Evolutionary conservation across 2,888 invertebrate genomes (phyloP).

Genomic region (Reticulitermes lucifugus): DNA sequence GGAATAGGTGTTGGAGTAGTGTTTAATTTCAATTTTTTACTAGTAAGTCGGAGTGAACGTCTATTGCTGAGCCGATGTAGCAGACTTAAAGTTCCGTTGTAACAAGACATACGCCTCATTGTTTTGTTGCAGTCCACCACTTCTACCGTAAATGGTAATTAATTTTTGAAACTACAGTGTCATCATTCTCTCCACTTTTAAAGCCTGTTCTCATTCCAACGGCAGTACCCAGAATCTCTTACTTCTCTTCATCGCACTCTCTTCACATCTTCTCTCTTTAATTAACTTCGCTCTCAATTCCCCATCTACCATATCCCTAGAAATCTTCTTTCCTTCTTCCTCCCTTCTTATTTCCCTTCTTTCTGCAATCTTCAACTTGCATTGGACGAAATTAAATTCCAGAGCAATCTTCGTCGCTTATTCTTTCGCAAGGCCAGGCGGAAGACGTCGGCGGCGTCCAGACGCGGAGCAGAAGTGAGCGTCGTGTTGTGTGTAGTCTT

Average conservation of each 20-base stretch:
- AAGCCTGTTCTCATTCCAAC: background rate
- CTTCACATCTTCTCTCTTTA: constrained; percentile 14
- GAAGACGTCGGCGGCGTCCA: background rate
- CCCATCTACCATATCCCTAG: background rate
- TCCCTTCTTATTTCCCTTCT: background rate
- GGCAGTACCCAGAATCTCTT: background rate
- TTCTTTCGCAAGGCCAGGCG: constrained; percentile 2
- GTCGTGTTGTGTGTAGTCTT: background rate
- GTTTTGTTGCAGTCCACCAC: background rate
- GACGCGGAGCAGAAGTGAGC: background rate
- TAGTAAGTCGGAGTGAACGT: background rate
- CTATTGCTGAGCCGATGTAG: background rate
- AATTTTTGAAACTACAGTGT: background rate
- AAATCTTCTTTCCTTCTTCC: background rate
- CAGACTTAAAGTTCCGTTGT: background rate
- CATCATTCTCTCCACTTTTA: background rate
- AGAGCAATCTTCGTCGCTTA: constrained; percentile 3
- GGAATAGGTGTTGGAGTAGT: background rate
- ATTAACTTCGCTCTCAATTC: constrained; percentile 37
- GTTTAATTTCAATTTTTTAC: background rate
- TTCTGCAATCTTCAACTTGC: constrained; percentile 28
- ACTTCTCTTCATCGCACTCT: background rate
- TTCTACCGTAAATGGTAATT: background rate
- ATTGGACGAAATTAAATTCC: constrained; percentile 36
- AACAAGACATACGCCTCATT: background rate